Percentiles rank a stretch among this genome's conserved stretches.
These are phyloP conservation scores for Diorhabda carinulata DNA, from an alignment of 1,140 invertebrate species.

Conservation along the genomic window DNA sequence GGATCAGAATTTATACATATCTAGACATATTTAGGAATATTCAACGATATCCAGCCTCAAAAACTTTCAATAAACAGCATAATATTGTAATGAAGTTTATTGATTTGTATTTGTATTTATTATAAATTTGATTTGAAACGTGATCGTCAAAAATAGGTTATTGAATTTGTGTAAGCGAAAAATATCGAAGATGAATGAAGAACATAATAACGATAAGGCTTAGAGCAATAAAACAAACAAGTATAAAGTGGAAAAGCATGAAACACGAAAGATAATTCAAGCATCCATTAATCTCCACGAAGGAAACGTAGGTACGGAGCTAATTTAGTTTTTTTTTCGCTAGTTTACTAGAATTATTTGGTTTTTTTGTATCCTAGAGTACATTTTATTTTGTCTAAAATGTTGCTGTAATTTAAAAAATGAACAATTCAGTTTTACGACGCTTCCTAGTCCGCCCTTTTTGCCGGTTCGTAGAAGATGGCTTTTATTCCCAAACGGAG, in stretches of 20 bases:
- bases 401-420: not conserved
- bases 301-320: not conserved
- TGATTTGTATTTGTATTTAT: no score
- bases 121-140: no score
- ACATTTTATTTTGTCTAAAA: not conserved
- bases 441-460: not conserved
- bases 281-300: not conserved
- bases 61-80: no score
- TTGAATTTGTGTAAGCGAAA: no score
- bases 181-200: no score
- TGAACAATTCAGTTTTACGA: constrained; percentile 1
- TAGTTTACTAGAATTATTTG: not conserved
- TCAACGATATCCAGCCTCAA: no score
- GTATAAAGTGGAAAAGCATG: not conserved
- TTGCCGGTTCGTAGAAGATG: not conserved
- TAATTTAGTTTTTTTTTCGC: not conserved
- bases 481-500: not conserved
- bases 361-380: not conserved
- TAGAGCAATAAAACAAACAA: no score
- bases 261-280: not conserved
- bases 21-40: no score
- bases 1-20: no score
- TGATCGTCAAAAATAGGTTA: no score
- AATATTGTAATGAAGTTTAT: no score
- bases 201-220: no score